Conservation (phyloP, 2,113 vertebrate genomes). For the Symphodus melops region DNA sequence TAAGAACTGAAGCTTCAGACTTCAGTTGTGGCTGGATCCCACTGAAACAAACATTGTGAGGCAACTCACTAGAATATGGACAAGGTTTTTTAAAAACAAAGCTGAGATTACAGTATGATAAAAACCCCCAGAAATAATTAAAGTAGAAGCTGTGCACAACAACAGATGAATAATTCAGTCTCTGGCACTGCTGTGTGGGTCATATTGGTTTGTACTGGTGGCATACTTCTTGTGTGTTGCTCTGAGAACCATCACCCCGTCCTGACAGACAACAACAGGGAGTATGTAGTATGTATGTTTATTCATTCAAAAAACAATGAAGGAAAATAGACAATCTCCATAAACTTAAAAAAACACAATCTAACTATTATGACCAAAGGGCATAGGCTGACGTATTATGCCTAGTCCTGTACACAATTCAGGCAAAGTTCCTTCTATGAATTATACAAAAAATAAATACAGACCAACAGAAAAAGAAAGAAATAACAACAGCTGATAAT, state of each 20-base stretch:
- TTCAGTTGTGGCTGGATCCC: background rate
- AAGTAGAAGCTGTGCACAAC: conserved; percentile 13
- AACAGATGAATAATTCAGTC: conserved; percentile 3
- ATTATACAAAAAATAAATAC: no score
- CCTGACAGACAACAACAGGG: conserved; percentile 80
- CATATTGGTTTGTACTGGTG: conserved; percentile 98
- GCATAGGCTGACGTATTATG: no score
- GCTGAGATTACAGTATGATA: background rate
- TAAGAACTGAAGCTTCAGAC: background rate
- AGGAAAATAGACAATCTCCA: no score
- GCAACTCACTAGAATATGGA: background rate
- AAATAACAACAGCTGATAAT: no score
- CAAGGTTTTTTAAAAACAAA: background rate
- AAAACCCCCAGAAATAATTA: background rate
- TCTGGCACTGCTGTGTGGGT: background rate
- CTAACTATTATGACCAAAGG: no score
- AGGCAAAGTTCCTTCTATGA: no score
- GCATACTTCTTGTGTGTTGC: conserved; percentile 97
- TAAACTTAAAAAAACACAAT: no score
- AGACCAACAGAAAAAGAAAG: no score
- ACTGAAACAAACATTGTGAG: background rate
- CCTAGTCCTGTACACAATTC: no score
- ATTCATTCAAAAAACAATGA: no score
- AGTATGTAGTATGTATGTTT: no score
- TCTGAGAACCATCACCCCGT: conserved; percentile 98